Conservation (phyloP, 1,140 invertebrate species). For the Sweltsa coloradensis region DNA sequence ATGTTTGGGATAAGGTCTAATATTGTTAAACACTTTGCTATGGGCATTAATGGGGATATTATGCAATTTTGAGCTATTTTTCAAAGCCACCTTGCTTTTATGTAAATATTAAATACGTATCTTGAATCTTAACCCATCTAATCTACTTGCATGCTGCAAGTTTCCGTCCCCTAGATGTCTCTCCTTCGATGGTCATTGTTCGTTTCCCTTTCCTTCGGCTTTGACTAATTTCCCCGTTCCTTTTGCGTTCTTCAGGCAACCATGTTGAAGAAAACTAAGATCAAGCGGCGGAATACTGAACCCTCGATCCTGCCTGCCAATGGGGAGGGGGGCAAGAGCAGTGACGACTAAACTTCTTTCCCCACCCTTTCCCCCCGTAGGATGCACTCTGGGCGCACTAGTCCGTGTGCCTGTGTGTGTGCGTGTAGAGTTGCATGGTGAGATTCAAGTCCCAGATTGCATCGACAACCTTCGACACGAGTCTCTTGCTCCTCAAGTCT, state of each 20-base stretch:
- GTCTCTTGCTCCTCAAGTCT: background rate
- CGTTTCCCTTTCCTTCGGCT: constrained; percentile 1
- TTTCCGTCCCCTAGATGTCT: no score
- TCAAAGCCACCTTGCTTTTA: no score
- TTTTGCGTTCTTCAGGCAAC: constrained; percentile 46
- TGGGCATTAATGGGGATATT: no score
- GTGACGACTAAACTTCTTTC: constrained; percentile 35
- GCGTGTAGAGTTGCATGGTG: background rate
- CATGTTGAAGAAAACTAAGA: constrained; percentile 93
- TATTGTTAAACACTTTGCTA: no score
- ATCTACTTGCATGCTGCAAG: no score
- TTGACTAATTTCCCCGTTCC: constrained; percentile 11
- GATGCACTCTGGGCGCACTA: background rate
- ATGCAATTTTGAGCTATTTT: no score
- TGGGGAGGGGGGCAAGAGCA: constrained; percentile 47
- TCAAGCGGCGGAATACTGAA: constrained; percentile 81
- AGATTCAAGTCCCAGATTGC: background rate
- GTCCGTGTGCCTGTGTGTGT: background rate
- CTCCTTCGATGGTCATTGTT: background rate
- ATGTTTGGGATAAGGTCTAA: no score
- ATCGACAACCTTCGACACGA: background rate
- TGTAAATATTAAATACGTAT: no score
- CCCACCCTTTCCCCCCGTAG: constrained; percentile 1
- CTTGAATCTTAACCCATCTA: no score
- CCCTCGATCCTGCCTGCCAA: constrained; percentile 59